These are phyloP conservation scores for Mirounga angustirostris DNA, from an alignment of 2,113 vertebrate species.

Conservation along the genomic window DNA sequence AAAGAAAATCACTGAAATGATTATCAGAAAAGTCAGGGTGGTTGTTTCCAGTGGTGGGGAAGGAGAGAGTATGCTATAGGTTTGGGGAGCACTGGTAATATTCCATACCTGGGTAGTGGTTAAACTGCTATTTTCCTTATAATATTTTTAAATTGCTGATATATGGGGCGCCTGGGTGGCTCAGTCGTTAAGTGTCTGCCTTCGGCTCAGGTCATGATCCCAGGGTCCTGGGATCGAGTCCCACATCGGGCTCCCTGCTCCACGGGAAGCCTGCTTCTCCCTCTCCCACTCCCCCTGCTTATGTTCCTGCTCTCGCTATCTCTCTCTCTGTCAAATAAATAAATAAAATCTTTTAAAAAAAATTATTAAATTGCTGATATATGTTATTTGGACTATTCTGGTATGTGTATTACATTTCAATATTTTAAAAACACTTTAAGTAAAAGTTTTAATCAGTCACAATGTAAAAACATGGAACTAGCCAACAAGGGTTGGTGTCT, in stretches of 20 bases:
- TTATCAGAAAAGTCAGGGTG: background rate
- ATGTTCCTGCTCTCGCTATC: too few relatives aligned
- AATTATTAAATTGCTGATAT: background rate
- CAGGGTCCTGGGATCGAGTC: too few relatives aligned
- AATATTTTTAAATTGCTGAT: background rate
- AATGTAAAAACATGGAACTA: background rate
- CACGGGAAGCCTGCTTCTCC: too few relatives aligned
- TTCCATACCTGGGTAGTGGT: background rate
- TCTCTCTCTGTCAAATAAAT: too few relatives aligned
- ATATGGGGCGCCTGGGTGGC: too few relatives aligned
- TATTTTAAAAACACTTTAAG: conserved; percentile 8
- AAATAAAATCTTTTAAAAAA: too few relatives aligned
- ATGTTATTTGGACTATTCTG: background rate
- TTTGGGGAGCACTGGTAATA: background rate
- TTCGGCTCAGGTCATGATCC: too few relatives aligned
- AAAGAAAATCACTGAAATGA: background rate
- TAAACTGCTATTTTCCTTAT: background rate
- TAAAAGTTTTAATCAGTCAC: background rate
- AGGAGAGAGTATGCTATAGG: background rate
- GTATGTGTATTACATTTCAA: background rate
- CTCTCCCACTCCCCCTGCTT: too few relatives aligned
- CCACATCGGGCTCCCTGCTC: too few relatives aligned
- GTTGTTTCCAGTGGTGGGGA: background rate
- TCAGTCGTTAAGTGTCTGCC: too few relatives aligned
- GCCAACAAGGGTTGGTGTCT: background rate